Evolutionary conservation across 2,888 invertebrate species (phyloP), one percentile per base, ranked within the genome.

Genomic region (Netelia melanura): DNA sequence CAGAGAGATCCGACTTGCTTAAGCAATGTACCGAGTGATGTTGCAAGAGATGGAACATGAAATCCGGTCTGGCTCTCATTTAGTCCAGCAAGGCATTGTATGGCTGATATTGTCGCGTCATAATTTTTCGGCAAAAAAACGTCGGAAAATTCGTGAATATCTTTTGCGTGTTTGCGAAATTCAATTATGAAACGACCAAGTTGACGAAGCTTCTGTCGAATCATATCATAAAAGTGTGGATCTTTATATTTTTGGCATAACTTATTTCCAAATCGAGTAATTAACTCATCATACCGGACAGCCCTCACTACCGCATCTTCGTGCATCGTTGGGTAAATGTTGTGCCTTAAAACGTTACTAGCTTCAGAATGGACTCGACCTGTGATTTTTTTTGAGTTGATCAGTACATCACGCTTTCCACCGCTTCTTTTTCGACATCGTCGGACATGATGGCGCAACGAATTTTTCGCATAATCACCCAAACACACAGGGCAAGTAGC

Each of bases 1-100:
- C 72, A 82, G 3, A n/a, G n/a, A n/a, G n/a, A 70, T 6, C 85
- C 86, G 14, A 87, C 56, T 48, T 84, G 72, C 30, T 87, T 87
- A 0, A 88, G 5, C 0, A 85, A 21, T 3, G 86, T 86, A 0
- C 86, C 86, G 1, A 87, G 44, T 11, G 85, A 38, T 11, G 84
- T 83, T 1, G 87, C 87, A 0, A 84, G 25, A 1, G 84, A 70
- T 14, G 89, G 86, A 3, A 30, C 52, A 43, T 62, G 44, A 21
- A 75, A 88, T 1, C 65, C 72, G 1, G 83, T 83, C 23, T 64
- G 72, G 0, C 70, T 8, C 8, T 77, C 72, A n/a, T 84, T 77
- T 1, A 81, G 52, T 2, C 83, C 81, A 14, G 86, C 85, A 11
- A 89, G 77, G 0, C n/a, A 43, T 38, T 87, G 70, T 6, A 17